These are phyloP conservation scores for Muntiacus muntjak DNA, from an alignment of 2,113 vertebrate genomes.

Conservation along the genomic window DNA sequence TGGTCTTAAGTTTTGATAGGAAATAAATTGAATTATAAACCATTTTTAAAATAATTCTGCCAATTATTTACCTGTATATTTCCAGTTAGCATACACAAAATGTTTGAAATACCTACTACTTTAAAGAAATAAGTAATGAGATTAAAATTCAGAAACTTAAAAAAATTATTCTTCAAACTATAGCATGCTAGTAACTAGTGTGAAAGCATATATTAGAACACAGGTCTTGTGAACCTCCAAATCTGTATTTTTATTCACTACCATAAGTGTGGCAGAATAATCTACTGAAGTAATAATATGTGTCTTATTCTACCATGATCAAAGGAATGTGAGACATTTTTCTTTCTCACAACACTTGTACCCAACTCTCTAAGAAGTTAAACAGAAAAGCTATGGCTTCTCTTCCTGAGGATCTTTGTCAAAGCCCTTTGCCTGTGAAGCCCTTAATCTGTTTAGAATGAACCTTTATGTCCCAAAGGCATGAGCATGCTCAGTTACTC, in stretches of 20 bases:
- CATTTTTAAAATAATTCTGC: background rate
- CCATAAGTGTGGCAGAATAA: background rate
- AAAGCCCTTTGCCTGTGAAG: background rate
- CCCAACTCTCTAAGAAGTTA: background rate
- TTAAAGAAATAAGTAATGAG: background rate
- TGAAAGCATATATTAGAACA: background rate
- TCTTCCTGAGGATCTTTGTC: background rate
- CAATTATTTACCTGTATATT: background rate
- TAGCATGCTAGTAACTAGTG: background rate
- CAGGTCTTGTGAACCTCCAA: background rate
- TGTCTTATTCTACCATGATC: background rate
- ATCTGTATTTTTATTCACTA: background rate
- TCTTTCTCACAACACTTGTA: background rate
- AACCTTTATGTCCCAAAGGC: background rate
- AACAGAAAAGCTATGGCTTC: background rate
- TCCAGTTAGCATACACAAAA: background rate
- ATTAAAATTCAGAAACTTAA: background rate
- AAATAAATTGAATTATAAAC: background rate
- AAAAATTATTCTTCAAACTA: background rate
- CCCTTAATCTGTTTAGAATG: background rate
- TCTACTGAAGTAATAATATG: background rate
- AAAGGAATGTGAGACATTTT: background rate
- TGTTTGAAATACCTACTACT: background rate
- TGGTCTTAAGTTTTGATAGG: background rate
- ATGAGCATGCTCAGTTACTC: background rate